Base-by-base conservation (phyloP, 2,797 vertebrate genomes). In the Sebastes matsubarae region DNA sequence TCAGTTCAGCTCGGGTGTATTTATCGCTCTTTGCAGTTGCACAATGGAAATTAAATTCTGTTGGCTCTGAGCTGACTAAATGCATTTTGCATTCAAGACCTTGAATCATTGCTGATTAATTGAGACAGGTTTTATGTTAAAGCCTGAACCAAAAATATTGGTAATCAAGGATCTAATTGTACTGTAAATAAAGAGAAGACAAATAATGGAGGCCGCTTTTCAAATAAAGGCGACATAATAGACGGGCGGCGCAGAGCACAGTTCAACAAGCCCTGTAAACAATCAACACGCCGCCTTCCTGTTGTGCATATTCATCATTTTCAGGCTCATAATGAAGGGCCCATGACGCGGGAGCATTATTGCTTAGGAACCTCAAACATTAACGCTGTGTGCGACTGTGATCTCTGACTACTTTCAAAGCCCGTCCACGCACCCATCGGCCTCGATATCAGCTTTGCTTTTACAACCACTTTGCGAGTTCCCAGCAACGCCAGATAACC, bases 401-500 rank as follows among this genome's bases (percentile, higher is more conserved):
- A 36, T 68, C 59, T 67, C 50, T 77, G 79, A 63, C 65, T 52
- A 32, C 20, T 38, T 46, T 58, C 29, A 80, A 67, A 85, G 70
- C 32, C 68, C 46, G 52, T 42, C 30, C 63, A 27, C 57, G 46
- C 77, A 69, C 87, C 46, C 65, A 75, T 68, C 34, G 34, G 59
- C 34, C 6, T 25, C 0, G 2, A 38, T 84, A 80, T 90, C 36
- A 67, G 72, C 42, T 59, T 7, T 61, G 38, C 42, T 54, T 90
- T 89, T 87, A 87, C 83, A 89, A 32, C 72, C 75, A 74, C 80
- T 81, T 2, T n/a, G 67, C 10, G 34, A 72, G 61, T 72, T 83
- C 86, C 79, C 61, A 70, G 82, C 75, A 83, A 78, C 81, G 52
- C 27, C 68, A 58, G 58, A 75, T 78, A 83, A 84, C 71, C 66